Evolutionary conservation across 2,113 vertebrate species (phyloP), one percentile per base, ranked within the genome.

Genomic region (Forbesichthys papilliferus): DNA sequence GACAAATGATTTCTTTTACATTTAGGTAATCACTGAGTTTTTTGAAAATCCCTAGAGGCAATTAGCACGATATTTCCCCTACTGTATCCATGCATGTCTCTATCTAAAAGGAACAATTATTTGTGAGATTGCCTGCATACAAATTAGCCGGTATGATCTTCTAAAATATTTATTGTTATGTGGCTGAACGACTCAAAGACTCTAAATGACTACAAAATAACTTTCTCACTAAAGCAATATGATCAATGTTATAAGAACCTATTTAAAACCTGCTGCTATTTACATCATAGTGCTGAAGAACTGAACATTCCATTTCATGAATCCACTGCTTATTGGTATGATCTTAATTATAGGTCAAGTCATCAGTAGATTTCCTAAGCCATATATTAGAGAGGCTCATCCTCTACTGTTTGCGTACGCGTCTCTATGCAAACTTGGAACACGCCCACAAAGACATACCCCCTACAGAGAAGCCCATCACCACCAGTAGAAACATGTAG

Each of bases 401-500:
- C 13, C 7, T 16, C 13, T n/a, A 3, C 52, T 9, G 18, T 66
- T n/a, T 55, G n/a, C 53, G 13, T 55, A n/a, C n/a, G n/a, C 53
- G 13, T 55, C 14, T 9, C n/a, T 56, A 47, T 11, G 16, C 9
- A 11, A 46, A 8, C 16, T 4, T 7, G 36, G 18, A 48, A 52
- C 36, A 76, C 63, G 34, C 61, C 46, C 62, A 64, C 51, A n/a
- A 63, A 62, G n/a, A 46, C 11, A 14, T 59, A 34, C 74, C 69
- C 64, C 59, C 55, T 46, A 61, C 48, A 63, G 70, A 73, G 59
- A 68, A 72, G 79, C 46, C 71, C 73, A 78, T 81, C 77, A 81
- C 68, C 71, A 68, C 58, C 73, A 72, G 57, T 74, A 12, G 46
- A 77, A 75, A 79, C 84, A 85, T 84, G 65, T 80, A 84, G 81